These are phyloP conservation scores for Lanistes nyassanus DNA, from an alignment of 1,140 invertebrate genomes.

Conservation along the genomic window DNA sequence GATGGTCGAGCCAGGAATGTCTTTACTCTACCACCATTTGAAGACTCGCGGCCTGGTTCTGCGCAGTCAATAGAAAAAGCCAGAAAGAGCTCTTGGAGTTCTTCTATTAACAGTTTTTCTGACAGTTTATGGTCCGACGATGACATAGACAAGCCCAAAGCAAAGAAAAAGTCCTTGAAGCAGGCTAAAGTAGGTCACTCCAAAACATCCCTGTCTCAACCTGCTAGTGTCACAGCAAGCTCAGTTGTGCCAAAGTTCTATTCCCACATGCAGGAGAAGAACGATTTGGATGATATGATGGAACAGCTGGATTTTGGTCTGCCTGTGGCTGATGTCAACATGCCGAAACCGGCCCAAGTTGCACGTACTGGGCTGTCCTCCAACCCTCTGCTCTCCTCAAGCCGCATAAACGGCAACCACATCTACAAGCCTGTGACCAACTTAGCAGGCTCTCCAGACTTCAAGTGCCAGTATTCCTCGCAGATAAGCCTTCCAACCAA, in stretches of 20 bases:
- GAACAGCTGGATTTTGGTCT: slow-evolving; percentile 59
- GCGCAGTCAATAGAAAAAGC: slow-evolving; percentile 38
- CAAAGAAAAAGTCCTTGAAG: slow-evolving; percentile 22
- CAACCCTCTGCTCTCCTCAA: slow-evolving; percentile 5
- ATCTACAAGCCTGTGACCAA: slow-evolving; percentile 63
- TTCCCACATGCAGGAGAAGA: slow-evolving; percentile 26
- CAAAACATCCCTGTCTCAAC: neutral
- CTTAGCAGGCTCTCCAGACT: slow-evolving; percentile 61
- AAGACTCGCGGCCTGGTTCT: slow-evolving; percentile 38
- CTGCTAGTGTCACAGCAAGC: slow-evolving; percentile 1
- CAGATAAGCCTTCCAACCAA: slow-evolving; percentile 59
- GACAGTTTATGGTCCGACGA: slow-evolving; percentile 62
- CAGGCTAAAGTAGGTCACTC: slow-evolving; percentile 20
- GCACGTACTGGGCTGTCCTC: slow-evolving; percentile 5
- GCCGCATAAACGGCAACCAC: slow-evolving; percentile 37
- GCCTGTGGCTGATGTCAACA: slow-evolving; percentile 53
- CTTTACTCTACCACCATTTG: slow-evolving; percentile 19
- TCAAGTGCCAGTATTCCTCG: slow-evolving; percentile 57
- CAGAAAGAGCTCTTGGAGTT: slow-evolving; percentile 45
- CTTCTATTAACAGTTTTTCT: slow-evolving; percentile 55
- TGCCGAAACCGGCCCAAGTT: slow-evolving; percentile 24
- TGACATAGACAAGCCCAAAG: slow-evolving; percentile 30
- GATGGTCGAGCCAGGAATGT: slow-evolving; percentile 16
- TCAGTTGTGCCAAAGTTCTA: slow-evolving; percentile 17
- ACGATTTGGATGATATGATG: slow-evolving; percentile 51